phyloP scores from a whole-genome alignment of 2,797 vertebrate genomes.

The Paguma larvata region DNA sequence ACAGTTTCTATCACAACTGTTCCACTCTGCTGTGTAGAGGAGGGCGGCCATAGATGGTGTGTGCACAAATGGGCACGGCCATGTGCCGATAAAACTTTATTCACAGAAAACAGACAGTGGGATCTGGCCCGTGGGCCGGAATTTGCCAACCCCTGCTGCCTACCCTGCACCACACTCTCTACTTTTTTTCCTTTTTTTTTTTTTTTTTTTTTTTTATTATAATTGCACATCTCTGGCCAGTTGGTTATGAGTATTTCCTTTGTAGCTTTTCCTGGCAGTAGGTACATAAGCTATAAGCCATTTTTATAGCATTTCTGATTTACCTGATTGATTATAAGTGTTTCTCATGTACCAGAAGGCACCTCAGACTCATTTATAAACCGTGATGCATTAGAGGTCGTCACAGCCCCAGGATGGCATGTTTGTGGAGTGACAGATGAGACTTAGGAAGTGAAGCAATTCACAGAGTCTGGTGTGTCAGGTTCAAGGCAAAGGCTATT shows the following conservation, averaged over 20 bases:
- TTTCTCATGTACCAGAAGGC: constrained; percentile 66
- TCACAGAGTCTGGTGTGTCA: constrained; percentile 23
- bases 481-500: constrained; percentile 4
- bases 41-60: background rate
- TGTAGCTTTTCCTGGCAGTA: constrained; percentile 58
- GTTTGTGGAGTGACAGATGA: constrained; percentile 60
- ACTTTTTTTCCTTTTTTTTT: background rate
- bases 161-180: background rate
- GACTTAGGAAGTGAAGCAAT: constrained; percentile 32
- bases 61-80: background rate
- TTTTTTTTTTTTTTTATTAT: constrained; percentile 1
- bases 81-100: constrained; percentile 62
- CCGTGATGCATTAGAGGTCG: constrained; percentile 60
- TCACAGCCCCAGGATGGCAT: constrained; percentile 56
- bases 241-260: constrained; percentile 38
- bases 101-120: background rate
- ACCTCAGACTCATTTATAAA: constrained; percentile 65
- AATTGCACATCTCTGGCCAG: constrained; percentile 6
- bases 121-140: background rate
- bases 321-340: constrained; percentile 68
- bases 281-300: constrained; percentile 26
- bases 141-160: background rate
- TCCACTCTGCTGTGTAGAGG: background rate
- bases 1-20: background rate
- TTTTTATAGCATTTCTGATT: constrained; percentile 74